Base-by-base conservation (phyloP, 2,888 invertebrate genomes). In the Drosophila neonasuta region DNA sequence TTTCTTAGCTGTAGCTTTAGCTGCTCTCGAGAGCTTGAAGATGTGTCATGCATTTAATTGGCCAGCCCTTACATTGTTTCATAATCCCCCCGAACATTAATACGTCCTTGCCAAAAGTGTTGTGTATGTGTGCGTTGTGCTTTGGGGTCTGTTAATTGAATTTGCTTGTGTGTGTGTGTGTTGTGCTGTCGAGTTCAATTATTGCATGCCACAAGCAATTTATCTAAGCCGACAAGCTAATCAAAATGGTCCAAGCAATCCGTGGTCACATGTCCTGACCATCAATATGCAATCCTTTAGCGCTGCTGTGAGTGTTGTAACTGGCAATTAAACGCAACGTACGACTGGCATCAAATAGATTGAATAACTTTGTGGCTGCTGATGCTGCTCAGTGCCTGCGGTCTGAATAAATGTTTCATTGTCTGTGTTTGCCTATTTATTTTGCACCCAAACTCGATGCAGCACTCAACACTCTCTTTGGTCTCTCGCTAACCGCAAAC, bases 351-450 rank as follows among this genome's bases (percentile, higher is more conserved):
- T 74, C 77, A 73, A 75, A 82, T 80, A 74, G 72, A 83, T 87
- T 80, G 76, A 74, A 80, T 86, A 76, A 76, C 72, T 70, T 65
- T 70, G 66, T 63, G 60, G 68, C 58, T 2, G 36, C 1, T 1
- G 34, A 0, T 36, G 36, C 5, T 6, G 36, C 11, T 34, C 48
- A 54, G 34, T 10, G 63, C 62, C 57, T 68, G 63, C 46, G 61
- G 79, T 50, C 62, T 46, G 62, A 36, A 68, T 66, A 54, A 65
- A 56, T 77, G 80, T 77, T 76, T 68, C 66, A 70, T 80, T 80
- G 75, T 74, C 81, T 71, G 79, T 81, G 57, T 79, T 75, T 84
- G 67, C 70, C 73, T 68, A 80, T 86, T 81, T 84, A 74, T 69
- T 69, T 73, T 72, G 67, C 54, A 45, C 29, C 67, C 24, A 24